Percentiles rank a stretch among this genome's conserved stretches.
Evolutionary conservation across 2,113 vertebrate genomes (phyloP).

Genomic region (Alectura lathami): DNA sequence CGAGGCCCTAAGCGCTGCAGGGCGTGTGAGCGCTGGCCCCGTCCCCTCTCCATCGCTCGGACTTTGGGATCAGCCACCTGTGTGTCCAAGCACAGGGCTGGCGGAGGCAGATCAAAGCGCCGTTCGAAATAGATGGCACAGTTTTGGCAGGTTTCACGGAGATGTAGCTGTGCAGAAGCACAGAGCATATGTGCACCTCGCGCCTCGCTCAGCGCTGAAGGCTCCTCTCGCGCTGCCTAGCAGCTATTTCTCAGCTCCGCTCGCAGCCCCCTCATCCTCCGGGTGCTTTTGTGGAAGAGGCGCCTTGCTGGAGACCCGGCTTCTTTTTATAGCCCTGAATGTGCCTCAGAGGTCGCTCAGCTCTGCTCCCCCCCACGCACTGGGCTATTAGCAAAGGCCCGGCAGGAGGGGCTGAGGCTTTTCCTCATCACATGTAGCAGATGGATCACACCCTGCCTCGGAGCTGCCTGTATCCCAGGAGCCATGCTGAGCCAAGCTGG

Average conservation of each 20-base stretch:
- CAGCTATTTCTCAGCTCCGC: conserved; percentile 58
- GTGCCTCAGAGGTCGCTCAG: conserved; percentile 35
- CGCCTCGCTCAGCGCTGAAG: conserved; percentile 30
- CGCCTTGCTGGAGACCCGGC: conserved; percentile 42
- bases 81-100: no score
- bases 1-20: not conserved
- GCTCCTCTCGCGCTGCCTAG: conserved; percentile 63
- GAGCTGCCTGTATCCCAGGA: not conserved
- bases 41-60: rapidly evolving
- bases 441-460: not conserved
- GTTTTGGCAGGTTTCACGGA: conserved; percentile 25
- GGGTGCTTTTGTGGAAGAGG: conserved; percentile 66
- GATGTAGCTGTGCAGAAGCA: conserved; percentile 38
- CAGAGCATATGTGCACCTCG: conserved; percentile 58
- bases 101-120: not conserved
- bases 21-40: not conserved
- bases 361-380: not conserved
- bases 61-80: not conserved
- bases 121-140: conserved; percentile 62
- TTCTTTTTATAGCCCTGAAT: conserved; percentile 68
- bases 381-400: not conserved
- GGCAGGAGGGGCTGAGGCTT: not conserved
- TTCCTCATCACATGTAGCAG: not conserved
- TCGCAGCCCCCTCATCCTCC: conserved; percentile 63
- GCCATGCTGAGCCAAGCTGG: not conserved